Evolutionary conservation across 1,140 invertebrate species (phyloP).

Genomic region (Drosophila pachea): DNA sequence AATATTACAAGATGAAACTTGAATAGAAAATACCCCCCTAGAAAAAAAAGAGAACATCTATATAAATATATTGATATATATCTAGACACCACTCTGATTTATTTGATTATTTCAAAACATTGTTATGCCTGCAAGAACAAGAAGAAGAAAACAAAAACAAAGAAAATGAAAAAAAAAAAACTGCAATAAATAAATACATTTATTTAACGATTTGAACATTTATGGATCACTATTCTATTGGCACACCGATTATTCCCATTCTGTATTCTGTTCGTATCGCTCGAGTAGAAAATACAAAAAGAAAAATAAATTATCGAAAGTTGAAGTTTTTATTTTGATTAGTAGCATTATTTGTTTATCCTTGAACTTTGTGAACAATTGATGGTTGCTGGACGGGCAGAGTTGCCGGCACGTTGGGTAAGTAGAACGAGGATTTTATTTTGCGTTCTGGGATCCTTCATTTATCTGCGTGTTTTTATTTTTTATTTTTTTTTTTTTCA

Average conservation of each 20-base stretch:
- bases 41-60: constrained; percentile 3
- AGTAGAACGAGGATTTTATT: constrained; percentile 15
- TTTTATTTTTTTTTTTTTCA: constrained; percentile 15
- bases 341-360: constrained; percentile 31
- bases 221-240: constrained; percentile 39
- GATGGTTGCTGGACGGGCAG: constrained; percentile 16
- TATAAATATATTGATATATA: constrained; percentile 14
- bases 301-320: constrained; percentile 18
- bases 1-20: constrained; percentile 6
- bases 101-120: constrained; percentile 26
- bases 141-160: constrained; percentile 14
- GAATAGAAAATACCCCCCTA: too few species aligned
- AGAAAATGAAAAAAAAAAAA: constrained; percentile 12
- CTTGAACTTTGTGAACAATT: constrained; percentile 12
- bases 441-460: background rate
- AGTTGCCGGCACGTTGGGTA: constrained; percentile 10
- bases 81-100: constrained; percentile 12
- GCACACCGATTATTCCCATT: constrained; percentile 26
- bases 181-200: constrained; percentile 58
- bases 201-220: constrained; percentile 39
- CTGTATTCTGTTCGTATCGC: constrained; percentile 47
- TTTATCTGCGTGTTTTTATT: constrained; percentile 6
- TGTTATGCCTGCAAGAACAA: constrained; percentile 22
- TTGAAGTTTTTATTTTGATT: constrained; percentile 33
- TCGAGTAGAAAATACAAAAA: constrained; percentile 43